Evolutionary conservation across 2,113 vertebrate species (phyloP).

Genomic region (Cricetomys ansorgei): DNA sequence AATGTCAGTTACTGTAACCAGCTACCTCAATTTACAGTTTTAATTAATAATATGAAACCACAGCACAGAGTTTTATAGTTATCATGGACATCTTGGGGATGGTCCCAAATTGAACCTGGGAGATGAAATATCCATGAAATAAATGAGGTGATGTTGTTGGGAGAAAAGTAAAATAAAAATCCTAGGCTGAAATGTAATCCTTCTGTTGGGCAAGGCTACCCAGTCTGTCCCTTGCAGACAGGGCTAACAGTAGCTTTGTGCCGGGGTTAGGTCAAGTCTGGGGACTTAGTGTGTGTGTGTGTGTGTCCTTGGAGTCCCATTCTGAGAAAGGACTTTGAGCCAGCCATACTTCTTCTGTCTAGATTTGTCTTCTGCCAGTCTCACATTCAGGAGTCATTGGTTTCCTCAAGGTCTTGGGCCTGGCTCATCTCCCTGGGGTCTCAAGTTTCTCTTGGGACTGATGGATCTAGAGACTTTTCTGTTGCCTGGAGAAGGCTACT

Average conservation of each 20-base stretch:
- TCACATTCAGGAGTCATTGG: background rate
- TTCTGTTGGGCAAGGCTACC: constrained; percentile 1
- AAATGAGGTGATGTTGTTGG: constrained; percentile 55
- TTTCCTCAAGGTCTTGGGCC: background rate
- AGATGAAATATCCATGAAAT: constrained; percentile 73
- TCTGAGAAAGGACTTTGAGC: background rate
- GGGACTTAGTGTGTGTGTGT: background rate
- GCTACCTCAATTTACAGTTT: constrained; percentile 81
- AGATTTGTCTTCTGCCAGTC: background rate
- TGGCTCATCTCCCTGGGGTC: background rate
- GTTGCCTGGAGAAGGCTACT: background rate
- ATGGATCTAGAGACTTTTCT: background rate
- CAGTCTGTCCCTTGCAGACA: background rate
- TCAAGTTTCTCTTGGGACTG: constrained; percentile 22
- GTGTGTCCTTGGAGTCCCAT: background rate
- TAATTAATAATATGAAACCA: constrained; percentile 87
- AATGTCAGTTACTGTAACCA: constrained; percentile 14
- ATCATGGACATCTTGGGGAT: constrained; percentile 73
- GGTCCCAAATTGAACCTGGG: constrained; percentile 66
- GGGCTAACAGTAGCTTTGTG: background rate
- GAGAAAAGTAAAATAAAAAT: constrained; percentile 40
- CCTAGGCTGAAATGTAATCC: background rate
- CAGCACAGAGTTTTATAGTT: constrained; percentile 75
- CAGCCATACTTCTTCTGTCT: background rate
- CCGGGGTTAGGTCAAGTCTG: background rate